A percentile compares a stretch with the other conserved stretches of the same genome.
phyloP scores from a whole-genome alignment of 2,797 vertebrate species.

The Heterohyrax brucei region DNA sequence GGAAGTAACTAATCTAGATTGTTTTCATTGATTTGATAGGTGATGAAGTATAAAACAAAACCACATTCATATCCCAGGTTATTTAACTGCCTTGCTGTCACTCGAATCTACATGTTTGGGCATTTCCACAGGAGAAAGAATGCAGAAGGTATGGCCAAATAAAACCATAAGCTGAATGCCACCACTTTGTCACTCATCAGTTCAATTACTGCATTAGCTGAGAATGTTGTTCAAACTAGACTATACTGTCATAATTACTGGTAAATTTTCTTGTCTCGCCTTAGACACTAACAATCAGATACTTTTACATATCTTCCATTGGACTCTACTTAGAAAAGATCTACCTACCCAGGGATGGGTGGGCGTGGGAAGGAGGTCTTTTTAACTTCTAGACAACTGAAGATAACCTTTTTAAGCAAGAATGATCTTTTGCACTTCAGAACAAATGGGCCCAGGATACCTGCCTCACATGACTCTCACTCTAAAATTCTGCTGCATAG shows the following conservation, averaged over 20 bases:
- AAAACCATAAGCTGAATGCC: constrained; percentile 75
- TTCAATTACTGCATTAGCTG: constrained; percentile 73
- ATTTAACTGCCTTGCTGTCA: constrained; percentile 78
- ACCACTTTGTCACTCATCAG: constrained; percentile 80
- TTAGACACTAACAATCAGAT: constrained; percentile 66
- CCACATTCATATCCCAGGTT: constrained; percentile 76
- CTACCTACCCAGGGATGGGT: neutral
- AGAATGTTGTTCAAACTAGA: constrained; percentile 82
- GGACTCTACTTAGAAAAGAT: neutral
- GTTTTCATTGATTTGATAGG: constrained; percentile 74
- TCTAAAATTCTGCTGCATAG: constrained; percentile 6
- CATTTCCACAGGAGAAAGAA: constrained; percentile 81
- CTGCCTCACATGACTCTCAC: neutral
- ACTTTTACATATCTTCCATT: constrained; percentile 38
- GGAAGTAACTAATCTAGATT: constrained; percentile 51
- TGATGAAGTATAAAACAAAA: constrained; percentile 77
- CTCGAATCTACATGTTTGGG: constrained; percentile 73
- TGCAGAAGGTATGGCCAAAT: constrained; percentile 67
- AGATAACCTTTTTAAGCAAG: constrained; percentile 47
- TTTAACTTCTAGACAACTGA: constrained; percentile 49
- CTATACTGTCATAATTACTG: constrained; percentile 67
- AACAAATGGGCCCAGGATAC: neutral
- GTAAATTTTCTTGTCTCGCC: constrained; percentile 72
- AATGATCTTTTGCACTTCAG: constrained; percentile 18
- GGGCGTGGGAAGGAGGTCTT: neutral